Evolutionary conservation across 2,113 vertebrate species (phyloP), one percentile per base, ranked within the genome.

Genomic region (Lucifuga dentata): DNA sequence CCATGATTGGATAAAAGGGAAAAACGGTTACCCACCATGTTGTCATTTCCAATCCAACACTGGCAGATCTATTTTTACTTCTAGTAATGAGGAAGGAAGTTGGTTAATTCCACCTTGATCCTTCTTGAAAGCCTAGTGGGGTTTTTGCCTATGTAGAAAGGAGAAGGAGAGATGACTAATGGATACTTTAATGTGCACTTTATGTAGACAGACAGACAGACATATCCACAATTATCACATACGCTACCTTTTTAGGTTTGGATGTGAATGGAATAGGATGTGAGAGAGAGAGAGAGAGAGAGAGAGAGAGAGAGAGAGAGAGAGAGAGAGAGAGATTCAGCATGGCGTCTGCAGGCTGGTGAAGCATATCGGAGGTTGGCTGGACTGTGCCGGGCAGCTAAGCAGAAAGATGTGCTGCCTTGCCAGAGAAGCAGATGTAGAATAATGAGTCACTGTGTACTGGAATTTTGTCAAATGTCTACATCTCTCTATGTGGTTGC

Each of bases 51-150:
- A 73, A 65, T 82, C 82, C 76, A 76, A 74, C 57, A 32, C 65
- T 59, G 85, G 72, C 71, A 73, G 76, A 68, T 85, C 85, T 91
- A 91, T 91, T 91, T 90, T 84, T 89, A 87, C 70, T 78, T 83
- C 69, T 80, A 62, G 67, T 88, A 89, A 88, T 85, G 83, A 86
- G 76, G 68, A 84, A 82, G 80, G 85, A 88, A 86, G 81, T 85
- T 81, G 77, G 83, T 82, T 88, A 86, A 87, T 87, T 85, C 75
- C 21, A 74, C 84, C 82, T 86, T 87, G 78, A 90, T 88, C 85
- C 73, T 67, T 84, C 67, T 80, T 81, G 83, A 84, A 86, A 85
- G 85, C 69, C 57, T 69, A 33, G 57, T 70, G 71, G 83, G 75
- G 66, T 62, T 77, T 78, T 17, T 67, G 76, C 45, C 73, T 17